A percentile compares a stretch with the other conserved stretches of the same genome.
Evolutionary conservation across 2,888 invertebrate genomes (phyloP).

Genomic region (Arrhopalites spinosus): DNA sequence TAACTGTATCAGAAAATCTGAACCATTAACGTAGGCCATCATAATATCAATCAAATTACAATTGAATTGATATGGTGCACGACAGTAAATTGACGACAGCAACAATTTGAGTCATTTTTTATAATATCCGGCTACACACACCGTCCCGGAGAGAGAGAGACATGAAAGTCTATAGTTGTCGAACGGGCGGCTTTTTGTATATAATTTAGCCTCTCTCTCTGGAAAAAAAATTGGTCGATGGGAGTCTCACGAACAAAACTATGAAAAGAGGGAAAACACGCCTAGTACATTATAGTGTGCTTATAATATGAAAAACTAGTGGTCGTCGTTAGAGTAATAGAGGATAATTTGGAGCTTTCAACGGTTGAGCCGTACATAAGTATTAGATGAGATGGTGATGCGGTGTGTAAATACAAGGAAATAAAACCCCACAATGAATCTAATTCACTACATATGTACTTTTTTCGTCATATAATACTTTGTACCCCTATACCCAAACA

Average conservation of each 20-base stretch:
- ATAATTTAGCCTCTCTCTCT: no score
- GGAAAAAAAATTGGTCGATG: no score
- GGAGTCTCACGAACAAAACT: no score
- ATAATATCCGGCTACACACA: background rate
- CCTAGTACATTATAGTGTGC: no score
- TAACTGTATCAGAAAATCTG: background rate
- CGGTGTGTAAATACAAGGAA: slow-evolving; percentile 17
- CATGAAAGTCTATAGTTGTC: background rate
- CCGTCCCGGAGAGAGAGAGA: no score
- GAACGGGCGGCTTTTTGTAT: background rate
- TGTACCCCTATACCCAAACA: background rate
- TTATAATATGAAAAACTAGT: no score
- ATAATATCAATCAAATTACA: slow-evolving; percentile 5
- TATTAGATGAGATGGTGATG: background rate
- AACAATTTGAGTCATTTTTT: background rate
- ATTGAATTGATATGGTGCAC: slow-evolving; percentile 4
- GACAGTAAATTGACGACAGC: background rate
- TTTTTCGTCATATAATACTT: background rate
- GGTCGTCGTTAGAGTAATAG: no score
- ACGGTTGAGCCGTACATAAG: background rate
- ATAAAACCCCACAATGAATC: slow-evolving; percentile 20
- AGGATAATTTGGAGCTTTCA: background rate
- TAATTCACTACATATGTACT: slow-evolving; percentile 11
- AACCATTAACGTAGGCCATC: background rate
- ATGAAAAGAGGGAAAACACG: no score